Conservation (phyloP, 2,113 vertebrate species). For the Hippolais icterina region DNA sequence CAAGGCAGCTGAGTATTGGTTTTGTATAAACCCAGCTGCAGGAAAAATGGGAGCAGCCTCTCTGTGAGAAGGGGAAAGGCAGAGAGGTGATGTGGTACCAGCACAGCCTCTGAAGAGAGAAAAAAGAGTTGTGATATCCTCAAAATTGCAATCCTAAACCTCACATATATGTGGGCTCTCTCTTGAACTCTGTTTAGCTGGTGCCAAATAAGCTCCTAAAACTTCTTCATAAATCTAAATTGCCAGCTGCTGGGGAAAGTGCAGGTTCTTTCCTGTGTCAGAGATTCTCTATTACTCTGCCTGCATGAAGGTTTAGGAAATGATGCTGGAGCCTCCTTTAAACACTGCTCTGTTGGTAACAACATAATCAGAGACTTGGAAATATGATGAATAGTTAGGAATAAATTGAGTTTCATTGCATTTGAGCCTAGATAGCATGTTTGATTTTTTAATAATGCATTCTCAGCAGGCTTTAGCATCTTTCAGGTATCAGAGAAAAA, state of each 20-base stretch:
- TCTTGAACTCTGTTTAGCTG: not conserved
- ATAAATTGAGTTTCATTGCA: not conserved
- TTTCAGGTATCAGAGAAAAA: not conserved
- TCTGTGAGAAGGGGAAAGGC: not conserved
- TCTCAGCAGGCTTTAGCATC: not conserved
- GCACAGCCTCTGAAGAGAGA: not conserved
- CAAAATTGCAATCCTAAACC: not conserved
- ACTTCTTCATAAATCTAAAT: not conserved
- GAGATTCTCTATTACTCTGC: not conserved
- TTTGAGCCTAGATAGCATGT: not conserved
- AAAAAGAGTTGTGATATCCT: not conserved
- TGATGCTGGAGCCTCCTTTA: not conserved
- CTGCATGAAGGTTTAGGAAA: not conserved
- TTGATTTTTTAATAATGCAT: not conserved
- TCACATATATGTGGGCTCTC: not conserved
- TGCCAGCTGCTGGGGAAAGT: not conserved
- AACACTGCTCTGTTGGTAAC: not conserved
- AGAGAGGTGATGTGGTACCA: not conserved
- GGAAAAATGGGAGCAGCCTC: not conserved
- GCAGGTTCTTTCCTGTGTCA: not conserved
- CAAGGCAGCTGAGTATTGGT: not conserved
- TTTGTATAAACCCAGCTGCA: not conserved
- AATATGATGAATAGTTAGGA: not conserved
- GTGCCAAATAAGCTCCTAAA: not conserved
- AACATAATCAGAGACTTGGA: not conserved